Evolutionary conservation across 2,888 invertebrate species (phyloP), one percentile per base, ranked within the genome.

Genomic region (Troilus luridus): DNA sequence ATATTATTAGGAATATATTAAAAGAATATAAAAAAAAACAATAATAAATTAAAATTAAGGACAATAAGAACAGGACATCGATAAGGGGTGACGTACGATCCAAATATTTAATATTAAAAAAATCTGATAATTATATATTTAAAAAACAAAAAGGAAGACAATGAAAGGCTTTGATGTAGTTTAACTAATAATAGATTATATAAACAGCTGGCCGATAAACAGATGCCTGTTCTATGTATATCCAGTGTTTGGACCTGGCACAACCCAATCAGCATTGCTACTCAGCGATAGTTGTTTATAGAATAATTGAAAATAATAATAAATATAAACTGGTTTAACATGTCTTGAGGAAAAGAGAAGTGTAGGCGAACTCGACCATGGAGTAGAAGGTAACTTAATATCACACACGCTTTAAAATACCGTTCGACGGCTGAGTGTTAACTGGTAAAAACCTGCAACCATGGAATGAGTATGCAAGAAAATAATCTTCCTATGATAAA

Each of bases 171-270:
- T 72, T 72, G 27, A 72, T 72, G 24, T 27, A 24, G 12, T 14
- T 27, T 72, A 72, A 72, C 72, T 27, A 72, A 72, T 27, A 72
- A 72, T 72, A 72, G 27, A 72, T 72, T 72, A 72, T 27, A 72
- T 72, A 27, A 72, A 72, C 72, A 72, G 6, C 27, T 72, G 72
- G 72, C 27, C 27, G 24, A 72, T 72, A 72, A 72, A 27, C 27
- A 72, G 27, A 27, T 72, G 72, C 8, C 72, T 72, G 72, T 27
- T 72, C 72, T 24, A 72, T 27, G 12, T 72, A 27, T 72, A 72
- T 14, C 2, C 24, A 7, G 27, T 64, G 27, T 27, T 72, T 27
- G 72, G 72, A 17, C 72, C 3, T 72, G 14, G 72, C 14, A 72
- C 24, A 17, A 27, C 19, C 64, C n/a, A 5, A 64, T 24, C 24